A percentile compares a stretch with the other conserved stretches of the same genome.
These are phyloP conservation scores for Pherbina coryleti DNA, from an alignment of 2,888 invertebrate genomes.

Conservation along the genomic window DNA sequence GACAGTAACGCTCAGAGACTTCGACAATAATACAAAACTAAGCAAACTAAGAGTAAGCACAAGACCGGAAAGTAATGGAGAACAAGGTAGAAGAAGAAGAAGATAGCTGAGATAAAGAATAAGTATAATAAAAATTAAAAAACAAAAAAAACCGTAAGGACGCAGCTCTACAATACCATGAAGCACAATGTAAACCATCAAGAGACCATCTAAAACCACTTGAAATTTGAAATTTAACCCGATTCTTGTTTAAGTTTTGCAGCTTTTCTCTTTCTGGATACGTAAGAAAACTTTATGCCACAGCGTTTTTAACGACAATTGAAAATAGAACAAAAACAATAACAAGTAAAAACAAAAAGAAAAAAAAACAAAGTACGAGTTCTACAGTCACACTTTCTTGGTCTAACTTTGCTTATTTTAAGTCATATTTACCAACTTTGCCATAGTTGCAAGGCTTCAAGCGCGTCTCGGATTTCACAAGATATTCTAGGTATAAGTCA, in stretches of 20 bases:
- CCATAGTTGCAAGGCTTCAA: background rate
- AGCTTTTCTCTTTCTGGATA: constrained; percentile 13
- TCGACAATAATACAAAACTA: constrained; percentile 30
- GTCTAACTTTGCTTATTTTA: constrained; percentile 18
- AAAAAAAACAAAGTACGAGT: background rate
- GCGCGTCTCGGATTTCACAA: background rate
- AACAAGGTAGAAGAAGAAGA: background rate
- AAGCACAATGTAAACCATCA: constrained; percentile 41
- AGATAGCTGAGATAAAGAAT: background rate
- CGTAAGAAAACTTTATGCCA: background rate
- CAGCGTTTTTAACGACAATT: background rate
- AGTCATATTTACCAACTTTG: background rate
- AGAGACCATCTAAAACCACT: constrained; percentile 51
- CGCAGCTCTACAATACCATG: constrained; percentile 14
- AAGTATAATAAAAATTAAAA: background rate
- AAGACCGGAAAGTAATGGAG: background rate
- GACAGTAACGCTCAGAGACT: constrained; percentile 13
- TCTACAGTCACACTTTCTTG: constrained; percentile 7
- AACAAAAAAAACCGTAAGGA: background rate
- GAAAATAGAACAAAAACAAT: no score
- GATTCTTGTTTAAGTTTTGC: constrained; percentile 32
- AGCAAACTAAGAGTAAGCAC: constrained; percentile 10
- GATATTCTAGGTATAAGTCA: background rate
- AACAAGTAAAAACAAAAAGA: no score
- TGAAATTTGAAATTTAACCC: constrained; percentile 51